These are phyloP conservation scores for Rhopalosiphum padi DNA, from an alignment of 1,140 invertebrate genomes.

Conservation along the genomic window DNA sequence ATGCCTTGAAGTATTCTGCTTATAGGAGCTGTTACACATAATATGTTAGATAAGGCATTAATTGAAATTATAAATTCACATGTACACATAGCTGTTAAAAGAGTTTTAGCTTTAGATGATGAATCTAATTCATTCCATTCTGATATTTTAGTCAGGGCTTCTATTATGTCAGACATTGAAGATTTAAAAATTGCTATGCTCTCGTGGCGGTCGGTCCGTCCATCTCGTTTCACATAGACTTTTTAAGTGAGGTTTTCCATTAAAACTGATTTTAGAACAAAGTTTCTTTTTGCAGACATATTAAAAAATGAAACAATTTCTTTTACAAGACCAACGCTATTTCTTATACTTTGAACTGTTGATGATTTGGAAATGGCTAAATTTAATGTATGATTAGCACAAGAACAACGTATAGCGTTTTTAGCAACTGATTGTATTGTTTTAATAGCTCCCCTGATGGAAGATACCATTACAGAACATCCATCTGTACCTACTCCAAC, in stretches of 20 bases:
- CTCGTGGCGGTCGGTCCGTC: neutral
- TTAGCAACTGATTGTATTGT: too few relatives aligned
- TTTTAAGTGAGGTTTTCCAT: neutral
- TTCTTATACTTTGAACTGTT: too few relatives aligned
- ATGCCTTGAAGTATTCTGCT: neutral
- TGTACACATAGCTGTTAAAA: neutral
- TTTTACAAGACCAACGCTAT: too few relatives aligned
- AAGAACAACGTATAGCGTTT: too few relatives aligned
- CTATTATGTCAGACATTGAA: neutral
- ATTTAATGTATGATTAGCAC: too few relatives aligned
- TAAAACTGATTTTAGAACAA: constrained; percentile 24
- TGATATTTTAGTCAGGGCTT: constrained; percentile 9
- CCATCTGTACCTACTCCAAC: too few relatives aligned
- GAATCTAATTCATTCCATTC: constrained; percentile 12
- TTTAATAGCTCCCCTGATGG: too few relatives aligned
- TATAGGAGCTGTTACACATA: neutral
- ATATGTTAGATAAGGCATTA: neutral
- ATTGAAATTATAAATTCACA: constrained; percentile 30
- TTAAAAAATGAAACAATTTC: constrained; percentile 8
- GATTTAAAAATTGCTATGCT: neutral
- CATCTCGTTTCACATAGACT: constrained; percentile 38
- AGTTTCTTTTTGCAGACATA: constrained; percentile 14
- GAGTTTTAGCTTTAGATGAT: neutral
- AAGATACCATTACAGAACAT: too few relatives aligned
- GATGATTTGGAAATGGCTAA: too few relatives aligned